These are phyloP conservation scores for Drosophila mimetica DNA, from an alignment of 2,888 invertebrate genomes.

Conservation along the genomic window DNA sequence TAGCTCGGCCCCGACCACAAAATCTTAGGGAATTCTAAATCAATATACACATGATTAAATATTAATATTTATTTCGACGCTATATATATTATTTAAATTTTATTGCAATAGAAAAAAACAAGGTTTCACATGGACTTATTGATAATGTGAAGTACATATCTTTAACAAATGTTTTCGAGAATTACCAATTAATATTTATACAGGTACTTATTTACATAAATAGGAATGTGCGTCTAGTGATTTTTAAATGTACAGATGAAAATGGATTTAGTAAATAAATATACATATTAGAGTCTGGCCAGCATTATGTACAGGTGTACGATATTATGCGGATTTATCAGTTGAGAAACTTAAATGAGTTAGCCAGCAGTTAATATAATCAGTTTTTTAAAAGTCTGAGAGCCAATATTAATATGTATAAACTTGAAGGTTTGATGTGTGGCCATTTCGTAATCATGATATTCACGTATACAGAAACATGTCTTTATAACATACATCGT, in stretches of 20 bases:
- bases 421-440: background rate
- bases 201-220: conserved; percentile 65
- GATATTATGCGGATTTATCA: conserved; percentile 10
- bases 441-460: background rate
- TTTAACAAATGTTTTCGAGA: conserved; percentile 51
- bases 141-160: conserved; percentile 46
- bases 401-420: background rate
- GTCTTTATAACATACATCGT: conserved; percentile 14
- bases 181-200: conserved; percentile 44
- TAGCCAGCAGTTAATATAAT: background rate
- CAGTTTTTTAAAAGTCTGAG: background rate
- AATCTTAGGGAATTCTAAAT: too few species aligned
- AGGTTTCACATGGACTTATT: conserved; percentile 36
- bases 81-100: conserved; percentile 17
- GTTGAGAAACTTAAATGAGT: background rate
- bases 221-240: conserved; percentile 52
- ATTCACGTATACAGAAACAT: background rate
- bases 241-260: conserved; percentile 46
- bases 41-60: background rate
- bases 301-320: conserved; percentile 16
- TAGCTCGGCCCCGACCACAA: too few species aligned
- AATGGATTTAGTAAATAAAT: conserved; percentile 8
- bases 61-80: conserved; percentile 4
- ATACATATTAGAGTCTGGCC: background rate
- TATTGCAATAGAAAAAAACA: conserved; percentile 53